Evolutionary conservation across 1,140 invertebrate species (phyloP).

Genomic region (Microplitis demolitor): DNA sequence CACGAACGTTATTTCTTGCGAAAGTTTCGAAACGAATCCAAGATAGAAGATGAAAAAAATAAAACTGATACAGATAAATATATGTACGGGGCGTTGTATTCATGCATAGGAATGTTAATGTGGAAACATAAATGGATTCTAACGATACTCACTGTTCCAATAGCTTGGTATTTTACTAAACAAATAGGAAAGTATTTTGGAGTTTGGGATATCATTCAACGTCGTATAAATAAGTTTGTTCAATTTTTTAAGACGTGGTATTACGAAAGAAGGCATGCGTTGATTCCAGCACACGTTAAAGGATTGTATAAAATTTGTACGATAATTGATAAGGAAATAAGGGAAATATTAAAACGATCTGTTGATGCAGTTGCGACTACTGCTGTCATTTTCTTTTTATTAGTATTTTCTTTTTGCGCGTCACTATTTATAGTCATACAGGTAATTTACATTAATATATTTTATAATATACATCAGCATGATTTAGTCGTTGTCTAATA

Average conservation of each 20-base stretch:
- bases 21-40: constrained; percentile 57
- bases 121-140: constrained; percentile 77
- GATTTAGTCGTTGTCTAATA: constrained; percentile 17
- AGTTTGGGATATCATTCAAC: constrained; percentile 54
- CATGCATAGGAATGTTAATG: constrained; percentile 71
- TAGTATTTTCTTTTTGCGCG: constrained; percentile 60
- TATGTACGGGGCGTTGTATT: constrained; percentile 71
- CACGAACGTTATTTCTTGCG: constrained; percentile 49
- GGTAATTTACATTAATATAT: constrained; percentile 46
- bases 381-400: constrained; percentile 64
- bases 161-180: constrained; percentile 69
- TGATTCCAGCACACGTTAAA: constrained; percentile 67
- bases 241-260: constrained; percentile 53
- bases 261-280: constrained; percentile 58
- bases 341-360: constrained; percentile 60
- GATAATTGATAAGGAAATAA: constrained; percentile 60
- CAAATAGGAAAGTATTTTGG: constrained; percentile 62
- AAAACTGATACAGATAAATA: constrained; percentile 65
- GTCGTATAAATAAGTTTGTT: constrained; percentile 38
- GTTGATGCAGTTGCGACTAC: constrained; percentile 67
- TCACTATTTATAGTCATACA: constrained; percentile 69
- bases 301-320: constrained; percentile 64
- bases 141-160: constrained; percentile 69
- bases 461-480: background rate
- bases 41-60: constrained; percentile 59